phyloP scores from a whole-genome alignment of 2,888 invertebrate genomes.

The Halocaridina rubra region DNA sequence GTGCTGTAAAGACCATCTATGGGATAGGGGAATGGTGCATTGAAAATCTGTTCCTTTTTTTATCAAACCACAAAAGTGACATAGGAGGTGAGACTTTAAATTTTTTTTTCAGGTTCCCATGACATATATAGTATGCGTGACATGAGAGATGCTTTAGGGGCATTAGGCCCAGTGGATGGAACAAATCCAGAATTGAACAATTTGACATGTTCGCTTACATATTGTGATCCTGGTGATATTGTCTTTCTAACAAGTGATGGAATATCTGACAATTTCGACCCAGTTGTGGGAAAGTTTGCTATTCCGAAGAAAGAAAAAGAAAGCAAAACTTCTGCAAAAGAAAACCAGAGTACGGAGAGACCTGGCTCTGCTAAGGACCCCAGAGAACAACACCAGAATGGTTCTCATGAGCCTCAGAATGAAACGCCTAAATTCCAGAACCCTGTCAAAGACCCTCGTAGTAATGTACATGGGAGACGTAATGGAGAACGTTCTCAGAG shows the following conservation, averaged over 20 bases:
- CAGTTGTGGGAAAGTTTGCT: slow-evolving; percentile 89
- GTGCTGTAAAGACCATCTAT: too few species aligned
- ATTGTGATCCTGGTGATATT: slow-evolving; percentile 80
- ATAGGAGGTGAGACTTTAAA: too few species aligned
- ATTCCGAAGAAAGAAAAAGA: slow-evolving; percentile 66
- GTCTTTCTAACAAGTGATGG: slow-evolving; percentile 91
- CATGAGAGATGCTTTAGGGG: slow-evolving; percentile 89
- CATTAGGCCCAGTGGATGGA: slow-evolving; percentile 88
- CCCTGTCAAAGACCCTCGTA: slow-evolving; percentile 10
- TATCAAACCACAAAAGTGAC: too few species aligned
- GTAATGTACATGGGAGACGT: slow-evolving; percentile 2
- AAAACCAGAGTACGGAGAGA: slow-evolving; percentile 23
- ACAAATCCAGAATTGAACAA: slow-evolving; percentile 87
- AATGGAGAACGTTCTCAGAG: slow-evolving; percentile 7
- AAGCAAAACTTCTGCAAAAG: slow-evolving; percentile 6
- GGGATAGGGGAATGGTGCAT: too few species aligned
- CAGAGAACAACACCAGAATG: not conserved
- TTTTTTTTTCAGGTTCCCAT: slow-evolving; percentile 76
- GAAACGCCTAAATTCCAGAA: not conserved
- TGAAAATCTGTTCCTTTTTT: too few species aligned
- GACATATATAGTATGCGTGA: slow-evolving; percentile 85
- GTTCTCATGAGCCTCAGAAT: not conserved
- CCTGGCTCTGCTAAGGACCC: not conserved
- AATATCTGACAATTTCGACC: slow-evolving; percentile 90
- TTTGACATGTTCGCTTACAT: slow-evolving; percentile 85